Conservation (phyloP, 1,140 invertebrate genomes). For the Scaptomyza pallida region DNA sequence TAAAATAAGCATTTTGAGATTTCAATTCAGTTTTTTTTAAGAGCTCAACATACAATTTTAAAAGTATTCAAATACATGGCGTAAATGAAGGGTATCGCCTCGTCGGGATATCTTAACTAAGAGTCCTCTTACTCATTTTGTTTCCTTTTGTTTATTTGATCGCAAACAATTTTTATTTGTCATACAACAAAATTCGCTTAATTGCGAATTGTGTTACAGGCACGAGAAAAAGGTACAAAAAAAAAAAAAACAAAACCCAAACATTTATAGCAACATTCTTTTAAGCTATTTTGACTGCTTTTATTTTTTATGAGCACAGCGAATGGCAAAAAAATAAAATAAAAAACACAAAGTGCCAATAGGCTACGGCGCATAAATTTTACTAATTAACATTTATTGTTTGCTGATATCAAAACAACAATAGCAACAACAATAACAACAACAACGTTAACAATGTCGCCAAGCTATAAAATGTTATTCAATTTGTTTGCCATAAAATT, state of each 20-base stretch:
- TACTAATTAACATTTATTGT: constrained; percentile 82
- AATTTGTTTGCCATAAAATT: constrained; percentile 70
- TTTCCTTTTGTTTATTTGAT: constrained; percentile 18
- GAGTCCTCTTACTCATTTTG: too few species aligned
- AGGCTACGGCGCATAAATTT: constrained; percentile 69
- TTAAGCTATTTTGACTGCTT: constrained; percentile 33
- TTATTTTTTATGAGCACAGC: constrained; percentile 35
- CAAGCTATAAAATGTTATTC: constrained; percentile 60
- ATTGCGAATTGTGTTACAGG: constrained; percentile 54
- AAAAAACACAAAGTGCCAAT: constrained; percentile 65
- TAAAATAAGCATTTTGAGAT: too few species aligned
- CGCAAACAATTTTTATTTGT: constrained; percentile 31
- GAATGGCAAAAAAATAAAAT: constrained; percentile 35
- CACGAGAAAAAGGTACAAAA: constrained; percentile 11
- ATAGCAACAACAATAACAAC: constrained; percentile 19
- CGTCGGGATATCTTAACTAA: too few species aligned
- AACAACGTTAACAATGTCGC: constrained; percentile 15
- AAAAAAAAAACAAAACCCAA: constrained; percentile 21
- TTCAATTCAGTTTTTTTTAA: too few species aligned
- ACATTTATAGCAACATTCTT: constrained; percentile 36
- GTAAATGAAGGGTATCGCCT: too few species aligned
- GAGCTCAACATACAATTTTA: too few species aligned
- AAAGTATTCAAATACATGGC: too few species aligned
- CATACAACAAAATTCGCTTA: constrained; percentile 44
- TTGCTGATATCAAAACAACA: constrained; percentile 57